A percentile compares a stretch with the other conserved stretches of the same genome.
Evolutionary conservation across 2,113 vertebrate species (phyloP).

Genomic region (Procapra przewalskii): DNA sequence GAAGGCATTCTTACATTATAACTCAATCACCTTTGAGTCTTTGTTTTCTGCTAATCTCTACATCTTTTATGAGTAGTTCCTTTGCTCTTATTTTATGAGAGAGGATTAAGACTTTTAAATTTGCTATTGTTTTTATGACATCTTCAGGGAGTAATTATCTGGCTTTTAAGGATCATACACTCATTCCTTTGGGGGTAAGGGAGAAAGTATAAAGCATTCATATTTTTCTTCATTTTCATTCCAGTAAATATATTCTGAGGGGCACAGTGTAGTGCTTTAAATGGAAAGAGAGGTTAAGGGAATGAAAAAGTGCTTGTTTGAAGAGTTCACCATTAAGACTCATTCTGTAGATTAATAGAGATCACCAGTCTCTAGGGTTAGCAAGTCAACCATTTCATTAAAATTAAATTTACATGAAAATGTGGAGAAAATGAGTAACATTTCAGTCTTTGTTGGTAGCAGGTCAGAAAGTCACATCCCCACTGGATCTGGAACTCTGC

Average conservation of each 20-base stretch:
- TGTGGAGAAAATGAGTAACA: constrained; percentile 53
- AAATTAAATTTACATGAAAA: constrained; percentile 74
- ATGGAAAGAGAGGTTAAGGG: constrained; percentile 31
- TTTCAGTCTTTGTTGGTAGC: constrained; percentile 50
- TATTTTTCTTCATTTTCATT: constrained; percentile 48
- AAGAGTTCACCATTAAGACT: constrained; percentile 57
- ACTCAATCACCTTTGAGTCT: background rate
- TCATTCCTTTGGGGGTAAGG: constrained; percentile 16
- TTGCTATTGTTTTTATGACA: constrained; percentile 7
- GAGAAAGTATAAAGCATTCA: constrained; percentile 15
- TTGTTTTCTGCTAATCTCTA: constrained; percentile 14
- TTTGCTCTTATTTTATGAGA: constrained; percentile 4
- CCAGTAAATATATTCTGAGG: constrained; percentile 32
- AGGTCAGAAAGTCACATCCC: constrained; percentile 64
- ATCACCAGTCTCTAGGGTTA: constrained; percentile 63
- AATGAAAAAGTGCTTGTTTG: constrained; percentile 54
- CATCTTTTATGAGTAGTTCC: background rate
- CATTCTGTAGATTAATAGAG: constrained; percentile 66
- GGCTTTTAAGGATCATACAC: constrained; percentile 5
- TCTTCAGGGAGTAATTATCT: constrained; percentile 45
- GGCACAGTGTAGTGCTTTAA: background rate
- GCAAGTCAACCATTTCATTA: constrained; percentile 63
- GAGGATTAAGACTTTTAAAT: constrained; percentile 37
- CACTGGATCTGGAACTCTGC: constrained; percentile 39
- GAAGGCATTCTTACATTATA: background rate